phyloP scores from a whole-genome alignment of 2,113 vertebrate genomes.

The Bos javanicus region DNA sequence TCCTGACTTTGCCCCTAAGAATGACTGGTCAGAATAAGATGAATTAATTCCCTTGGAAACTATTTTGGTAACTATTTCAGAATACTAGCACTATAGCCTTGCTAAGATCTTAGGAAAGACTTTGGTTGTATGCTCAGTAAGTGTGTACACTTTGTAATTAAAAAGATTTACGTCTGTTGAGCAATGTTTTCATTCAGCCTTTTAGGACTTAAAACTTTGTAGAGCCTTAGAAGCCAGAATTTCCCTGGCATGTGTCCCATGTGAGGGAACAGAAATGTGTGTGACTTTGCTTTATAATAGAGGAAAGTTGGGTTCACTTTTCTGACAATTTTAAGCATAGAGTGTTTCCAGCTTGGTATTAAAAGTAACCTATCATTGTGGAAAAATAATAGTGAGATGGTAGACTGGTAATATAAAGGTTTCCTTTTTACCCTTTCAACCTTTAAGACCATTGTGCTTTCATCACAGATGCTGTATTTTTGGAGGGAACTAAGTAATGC shows the following conservation, averaged over 20 bases:
- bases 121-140: neutral
- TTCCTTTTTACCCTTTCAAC: neutral
- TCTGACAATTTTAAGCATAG: conserved; percentile 18
- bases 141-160: neutral
- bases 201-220: neutral
- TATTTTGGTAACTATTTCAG: neutral
- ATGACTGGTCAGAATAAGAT: neutral
- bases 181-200: neutral
- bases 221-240: neutral
- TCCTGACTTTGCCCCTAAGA: neutral
- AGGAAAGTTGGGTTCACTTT: neutral
- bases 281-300: neutral
- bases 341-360: neutral
- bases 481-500: neutral
- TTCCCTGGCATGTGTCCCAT: neutral
- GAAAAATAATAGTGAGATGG: neutral
- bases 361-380: neutral
- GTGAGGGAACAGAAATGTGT: neutral
- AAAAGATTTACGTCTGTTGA: neutral
- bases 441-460: neutral
- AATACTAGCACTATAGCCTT: neutral
- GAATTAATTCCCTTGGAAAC: neutral
- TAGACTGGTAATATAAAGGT: neutral
- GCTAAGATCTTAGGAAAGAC: neutral
- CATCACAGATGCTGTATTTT: neutral